A percentile compares a stretch with the other conserved stretches of the same genome.
Evolutionary conservation across 1,140 invertebrate species (phyloP).

Genomic region (Orius insidiosus): DNA sequence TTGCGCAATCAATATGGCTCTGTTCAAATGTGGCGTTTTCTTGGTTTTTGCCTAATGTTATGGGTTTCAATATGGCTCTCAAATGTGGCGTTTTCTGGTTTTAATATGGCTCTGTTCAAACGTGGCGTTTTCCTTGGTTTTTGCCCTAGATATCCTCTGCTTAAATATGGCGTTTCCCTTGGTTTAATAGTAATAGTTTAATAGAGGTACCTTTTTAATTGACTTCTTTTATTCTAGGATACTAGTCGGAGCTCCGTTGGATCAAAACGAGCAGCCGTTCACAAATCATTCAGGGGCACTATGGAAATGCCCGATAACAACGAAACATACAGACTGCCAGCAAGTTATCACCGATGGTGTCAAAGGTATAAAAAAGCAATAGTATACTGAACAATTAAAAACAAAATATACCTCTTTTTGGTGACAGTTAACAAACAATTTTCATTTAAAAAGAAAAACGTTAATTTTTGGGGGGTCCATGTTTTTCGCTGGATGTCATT

Average conservation of each 20-base stretch:
- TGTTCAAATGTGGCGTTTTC: too few relatives aligned
- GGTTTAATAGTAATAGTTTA: too few relatives aligned
- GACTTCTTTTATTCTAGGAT: slow-evolving; percentile 47
- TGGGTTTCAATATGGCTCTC: too few relatives aligned
- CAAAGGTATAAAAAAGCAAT: slow-evolving; percentile 35
- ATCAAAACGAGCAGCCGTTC: slow-evolving; percentile 63
- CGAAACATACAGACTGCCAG: slow-evolving; percentile 45
- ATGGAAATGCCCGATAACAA: slow-evolving; percentile 55
- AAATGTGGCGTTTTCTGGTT: too few relatives aligned
- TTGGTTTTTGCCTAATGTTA: too few relatives aligned
- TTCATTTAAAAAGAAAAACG: slow-evolving; percentile 17
- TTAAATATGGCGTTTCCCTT: too few relatives aligned
- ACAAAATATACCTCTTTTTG: too few relatives aligned
- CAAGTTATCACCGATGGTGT: slow-evolving; percentile 76
- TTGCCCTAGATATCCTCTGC: too few relatives aligned
- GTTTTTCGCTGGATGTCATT: neutral
- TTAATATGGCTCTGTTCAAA: too few relatives aligned
- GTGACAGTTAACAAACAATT: slow-evolving; percentile 17
- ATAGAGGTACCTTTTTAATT: neutral
- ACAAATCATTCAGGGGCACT: slow-evolving; percentile 67
- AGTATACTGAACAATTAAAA: too few relatives aligned
- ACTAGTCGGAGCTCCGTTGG: slow-evolving; percentile 78
- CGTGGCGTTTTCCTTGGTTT: too few relatives aligned
- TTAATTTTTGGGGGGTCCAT: slow-evolving; percentile 19
- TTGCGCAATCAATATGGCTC: too few relatives aligned